Conservation (phyloP, 2,113 vertebrate genomes). For the Myiozetetes cayanensis region DNA sequence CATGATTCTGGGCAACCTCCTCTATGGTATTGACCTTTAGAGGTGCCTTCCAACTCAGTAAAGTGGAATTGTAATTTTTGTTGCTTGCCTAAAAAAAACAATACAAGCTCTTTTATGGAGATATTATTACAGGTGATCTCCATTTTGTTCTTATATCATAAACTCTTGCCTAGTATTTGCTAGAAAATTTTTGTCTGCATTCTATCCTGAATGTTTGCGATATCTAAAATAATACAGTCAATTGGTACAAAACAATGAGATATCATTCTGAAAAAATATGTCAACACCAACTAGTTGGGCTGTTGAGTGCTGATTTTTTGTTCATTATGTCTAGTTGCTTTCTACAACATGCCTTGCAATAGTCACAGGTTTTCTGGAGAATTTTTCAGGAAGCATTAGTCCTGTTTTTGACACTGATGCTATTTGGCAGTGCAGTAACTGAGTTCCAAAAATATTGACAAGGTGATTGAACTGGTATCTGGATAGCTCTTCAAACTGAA, state of each 20-base stretch:
- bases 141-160: neutral
- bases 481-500: slow-evolving; percentile 21
- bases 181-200: neutral
- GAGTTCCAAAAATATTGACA: slow-evolving; percentile 31
- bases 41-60: neutral
- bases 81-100: neutral
- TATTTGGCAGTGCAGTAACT: neutral
- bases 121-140: fast-evolving
- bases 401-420: slow-evolving; percentile 16
- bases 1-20: neutral
- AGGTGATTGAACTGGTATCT: slow-evolving; percentile 12
- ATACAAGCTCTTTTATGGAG: neutral
- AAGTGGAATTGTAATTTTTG: neutral
- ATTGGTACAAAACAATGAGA: neutral
- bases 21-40: fast-evolving
- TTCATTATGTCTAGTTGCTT: neutral
- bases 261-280: neutral
- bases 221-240: neutral
- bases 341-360: neutral
- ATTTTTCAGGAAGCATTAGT: neutral
- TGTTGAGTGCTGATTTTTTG: neutral
- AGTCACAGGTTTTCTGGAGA: neutral
- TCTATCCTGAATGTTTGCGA: neutral
- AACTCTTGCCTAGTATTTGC: neutral
- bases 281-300: neutral